A percentile compares a stretch with the other conserved stretches of the same genome.
phyloP scores from a whole-genome alignment of 2,888 invertebrate species.

The Zonitis immaculata region DNA sequence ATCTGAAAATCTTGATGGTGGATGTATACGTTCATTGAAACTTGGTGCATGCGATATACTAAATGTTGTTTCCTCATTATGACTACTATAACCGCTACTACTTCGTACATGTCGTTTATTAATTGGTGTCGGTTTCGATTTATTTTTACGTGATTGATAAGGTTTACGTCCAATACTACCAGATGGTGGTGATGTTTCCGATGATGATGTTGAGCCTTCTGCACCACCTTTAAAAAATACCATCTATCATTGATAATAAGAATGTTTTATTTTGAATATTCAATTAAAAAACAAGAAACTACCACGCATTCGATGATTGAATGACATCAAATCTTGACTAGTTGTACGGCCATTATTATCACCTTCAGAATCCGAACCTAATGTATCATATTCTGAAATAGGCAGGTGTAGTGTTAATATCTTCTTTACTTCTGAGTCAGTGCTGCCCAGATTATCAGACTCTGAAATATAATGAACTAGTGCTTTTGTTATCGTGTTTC shows the following conservation, averaged over 20 bases:
- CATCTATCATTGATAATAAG: background rate
- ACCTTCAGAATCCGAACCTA: constrained; percentile 76
- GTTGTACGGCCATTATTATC: constrained; percentile 59
- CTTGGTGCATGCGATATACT: constrained; percentile 76
- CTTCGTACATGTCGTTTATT: constrained; percentile 71
- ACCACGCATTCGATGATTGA: constrained; percentile 52
- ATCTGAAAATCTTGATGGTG: constrained; percentile 83
- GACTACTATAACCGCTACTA: constrained; percentile 77
- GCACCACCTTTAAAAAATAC: constrained; percentile 54
- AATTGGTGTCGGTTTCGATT: constrained; percentile 54
- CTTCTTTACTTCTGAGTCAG: constrained; percentile 92
- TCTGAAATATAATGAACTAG: constrained; percentile 56
- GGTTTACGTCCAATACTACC: constrained; percentile 58
- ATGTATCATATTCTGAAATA: constrained; percentile 88
- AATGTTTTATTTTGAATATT: background rate
- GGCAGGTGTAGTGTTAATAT: constrained; percentile 88
- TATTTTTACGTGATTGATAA: constrained; percentile 61
- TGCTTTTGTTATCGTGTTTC: constrained; percentile 20
- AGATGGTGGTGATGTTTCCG: constrained; percentile 66
- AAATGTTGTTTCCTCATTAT: constrained; percentile 82
- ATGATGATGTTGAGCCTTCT: constrained; percentile 74
- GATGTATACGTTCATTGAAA: constrained; percentile 80
- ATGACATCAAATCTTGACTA: constrained; percentile 56
- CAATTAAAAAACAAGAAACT: constrained; percentile 26
- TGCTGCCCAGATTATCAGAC: constrained; percentile 91